Conservation (phyloP, 2,888 invertebrate species). For the Epinotia nisella region DNA sequence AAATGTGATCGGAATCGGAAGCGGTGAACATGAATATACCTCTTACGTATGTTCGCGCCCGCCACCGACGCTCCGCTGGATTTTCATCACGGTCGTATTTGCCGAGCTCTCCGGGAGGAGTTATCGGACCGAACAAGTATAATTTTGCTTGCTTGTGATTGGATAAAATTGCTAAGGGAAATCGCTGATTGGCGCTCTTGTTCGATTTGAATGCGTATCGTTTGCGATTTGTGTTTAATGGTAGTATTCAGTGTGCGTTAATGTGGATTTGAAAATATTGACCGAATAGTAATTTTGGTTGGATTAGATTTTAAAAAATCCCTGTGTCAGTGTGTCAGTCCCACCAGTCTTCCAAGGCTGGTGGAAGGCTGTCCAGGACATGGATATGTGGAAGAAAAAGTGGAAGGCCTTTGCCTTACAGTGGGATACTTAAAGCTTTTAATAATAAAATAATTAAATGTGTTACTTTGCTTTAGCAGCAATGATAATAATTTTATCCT, state of each 20-base stretch:
- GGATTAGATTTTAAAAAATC: no score
- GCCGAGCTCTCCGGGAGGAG: conserved; percentile 21
- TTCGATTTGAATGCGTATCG: conserved; percentile 12
- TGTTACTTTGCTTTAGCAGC: no score
- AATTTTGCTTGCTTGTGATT: conserved; percentile 28
- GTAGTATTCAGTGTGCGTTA: neutral
- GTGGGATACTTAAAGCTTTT: no score
- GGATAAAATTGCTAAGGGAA: conserved; percentile 22
- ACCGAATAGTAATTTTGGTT: no score
- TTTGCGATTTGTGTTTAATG: conserved; percentile 8
- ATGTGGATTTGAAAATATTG: no score
- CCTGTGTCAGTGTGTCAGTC: no score
- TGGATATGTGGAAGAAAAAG: no score
- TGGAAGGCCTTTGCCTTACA: no score
- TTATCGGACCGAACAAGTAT: conserved; percentile 30
- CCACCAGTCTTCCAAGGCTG: no score
- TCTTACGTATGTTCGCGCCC: neutral
- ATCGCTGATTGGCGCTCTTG: conserved; percentile 29
- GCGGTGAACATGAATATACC: conserved; percentile 1
- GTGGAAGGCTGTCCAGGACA: no score
- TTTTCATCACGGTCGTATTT: conserved; percentile 33
- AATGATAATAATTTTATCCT: no score
- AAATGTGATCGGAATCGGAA: neutral
- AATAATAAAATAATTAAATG: no score
- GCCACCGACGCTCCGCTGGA: neutral